Percentiles rank a stretch among this genome's conserved stretches.
phyloP scores from a whole-genome alignment of 2,888 invertebrate genomes.

The Lycia hirtaria region DNA sequence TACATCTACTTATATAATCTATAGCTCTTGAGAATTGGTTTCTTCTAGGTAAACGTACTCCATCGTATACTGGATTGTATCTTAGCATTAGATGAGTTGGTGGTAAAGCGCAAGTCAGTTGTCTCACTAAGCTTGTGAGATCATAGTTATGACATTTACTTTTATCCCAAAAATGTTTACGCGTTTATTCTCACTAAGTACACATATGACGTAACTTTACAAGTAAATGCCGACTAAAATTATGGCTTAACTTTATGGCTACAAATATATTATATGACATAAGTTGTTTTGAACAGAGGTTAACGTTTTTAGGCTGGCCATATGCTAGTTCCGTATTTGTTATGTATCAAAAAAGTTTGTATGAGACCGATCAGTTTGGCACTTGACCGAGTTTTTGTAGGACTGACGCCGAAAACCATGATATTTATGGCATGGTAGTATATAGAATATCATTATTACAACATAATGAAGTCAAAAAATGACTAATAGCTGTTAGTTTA shows the following conservation, averaged over 20 bases:
- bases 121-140: no score
- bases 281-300: conserved; percentile 3
- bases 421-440: background rate
- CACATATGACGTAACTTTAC: background rate
- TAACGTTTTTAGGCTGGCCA: conserved; percentile 7
- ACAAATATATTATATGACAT: conserved; percentile 1
- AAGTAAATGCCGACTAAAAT: background rate
- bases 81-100: no score
- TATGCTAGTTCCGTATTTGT: conserved; percentile 13
- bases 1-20: no score
- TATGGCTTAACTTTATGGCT: background rate
- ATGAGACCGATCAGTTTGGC: conserved; percentile 12
- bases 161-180: background rate
- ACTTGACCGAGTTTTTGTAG: conserved; percentile 13
- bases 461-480: background rate
- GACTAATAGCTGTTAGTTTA: background rate
- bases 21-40: no score
- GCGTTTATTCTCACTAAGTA: background rate
- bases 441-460: background rate
- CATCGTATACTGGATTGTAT: no score
- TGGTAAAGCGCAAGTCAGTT: no score
- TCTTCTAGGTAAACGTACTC: no score
- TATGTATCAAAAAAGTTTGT: conserved; percentile 13
- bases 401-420: conserved; percentile 5
- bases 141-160: no score